Evolutionary conservation across 1,140 invertebrate genomes (phyloP).

Genomic region (Zophobas atratus): DNA sequence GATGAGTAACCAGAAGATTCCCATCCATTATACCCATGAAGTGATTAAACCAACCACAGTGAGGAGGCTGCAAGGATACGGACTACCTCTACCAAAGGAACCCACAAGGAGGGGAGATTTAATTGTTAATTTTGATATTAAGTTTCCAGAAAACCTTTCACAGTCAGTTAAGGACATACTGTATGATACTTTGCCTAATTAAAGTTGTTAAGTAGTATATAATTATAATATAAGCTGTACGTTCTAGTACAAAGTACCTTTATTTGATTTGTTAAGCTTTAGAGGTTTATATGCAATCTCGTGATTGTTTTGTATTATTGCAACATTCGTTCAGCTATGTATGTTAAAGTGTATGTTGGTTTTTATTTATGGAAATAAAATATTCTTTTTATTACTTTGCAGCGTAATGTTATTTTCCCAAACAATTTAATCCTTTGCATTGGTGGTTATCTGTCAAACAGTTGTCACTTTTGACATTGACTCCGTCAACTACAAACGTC

Average conservation of each 20-base stretch:
- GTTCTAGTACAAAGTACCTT: slow-evolving; percentile 40
- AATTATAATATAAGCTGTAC: slow-evolving; percentile 27
- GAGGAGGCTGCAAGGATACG: slow-evolving; percentile 84
- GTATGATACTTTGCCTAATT: slow-evolving; percentile 78
- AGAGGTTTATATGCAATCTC: not conserved
- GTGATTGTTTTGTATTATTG: slow-evolving; percentile 28
- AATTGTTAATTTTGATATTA: slow-evolving; percentile 90
- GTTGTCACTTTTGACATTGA: not conserved
- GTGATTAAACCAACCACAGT: slow-evolving; percentile 87
- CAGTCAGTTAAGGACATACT: slow-evolving; percentile 81
- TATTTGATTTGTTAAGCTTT: slow-evolving; percentile 7
- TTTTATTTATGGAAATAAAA: too few relatives aligned
- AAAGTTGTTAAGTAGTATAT: not conserved
- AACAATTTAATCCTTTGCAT: too few relatives aligned
- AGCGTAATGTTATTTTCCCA: too few relatives aligned
- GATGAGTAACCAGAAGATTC: slow-evolving; percentile 80
- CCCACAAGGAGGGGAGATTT: slow-evolving; percentile 86
- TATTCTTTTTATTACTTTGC: too few relatives aligned
- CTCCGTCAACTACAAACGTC: not conserved
- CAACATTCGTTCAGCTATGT: too few relatives aligned
- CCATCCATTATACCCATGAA: slow-evolving; percentile 79
- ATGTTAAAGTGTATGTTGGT: too few relatives aligned
- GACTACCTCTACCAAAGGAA: slow-evolving; percentile 91
- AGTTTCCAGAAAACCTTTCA: slow-evolving; percentile 86
- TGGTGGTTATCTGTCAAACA: too few relatives aligned